Evolutionary conservation across 2,888 invertebrate species (phyloP), one percentile per base, ranked within the genome.

Genomic region (Nyleta sp.): DNA sequence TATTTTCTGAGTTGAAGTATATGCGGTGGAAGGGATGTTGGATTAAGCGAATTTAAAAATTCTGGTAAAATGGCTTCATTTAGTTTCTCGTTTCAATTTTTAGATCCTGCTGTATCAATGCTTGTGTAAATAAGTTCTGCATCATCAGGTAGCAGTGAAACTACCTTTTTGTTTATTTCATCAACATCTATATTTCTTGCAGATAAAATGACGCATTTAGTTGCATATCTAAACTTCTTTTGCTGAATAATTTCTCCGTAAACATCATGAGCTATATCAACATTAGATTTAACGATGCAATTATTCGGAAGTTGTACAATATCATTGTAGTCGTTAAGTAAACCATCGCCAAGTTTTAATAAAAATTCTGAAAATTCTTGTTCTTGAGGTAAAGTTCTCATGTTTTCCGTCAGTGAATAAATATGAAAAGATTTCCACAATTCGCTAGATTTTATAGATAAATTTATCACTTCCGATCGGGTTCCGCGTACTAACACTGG

Each of bases 381-480:
- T 42, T 70, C 59, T 42, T 42, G 15, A 42, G 59, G 42, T 42
- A 70, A 59, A n/a, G 59, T 42, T 52, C 70, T 46, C 80, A 82
- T 82, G 44, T 81, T 83, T 67, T 81, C 18, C 20, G 73, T 83
- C n/a, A 85, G 65, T 8, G 81, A 55, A 62, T 74, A 78, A 28
- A 75, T 77, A 2, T 10, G 2, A 48, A 84, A 84, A 44, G 68
- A 8, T 57, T 28, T 44, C 83, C 80, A 83, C 31, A 84, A 18
- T 13, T 44, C 28, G 71, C 82, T 82, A 55, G 28, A 72, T 65
- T 84, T 84, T 10, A 84, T 83, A n/a, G 81, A 82, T 20, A 82
- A 52, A 81, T 80, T 80, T 3, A 85, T 31, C 17, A 57, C 52
- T 71, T 65, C 79, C 22, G 67, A 48, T 42, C 70, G 75, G 8